These are phyloP conservation scores for Drosophila helvetica DNA, from an alignment of 2,888 invertebrate species.

Conservation along the genomic window DNA sequence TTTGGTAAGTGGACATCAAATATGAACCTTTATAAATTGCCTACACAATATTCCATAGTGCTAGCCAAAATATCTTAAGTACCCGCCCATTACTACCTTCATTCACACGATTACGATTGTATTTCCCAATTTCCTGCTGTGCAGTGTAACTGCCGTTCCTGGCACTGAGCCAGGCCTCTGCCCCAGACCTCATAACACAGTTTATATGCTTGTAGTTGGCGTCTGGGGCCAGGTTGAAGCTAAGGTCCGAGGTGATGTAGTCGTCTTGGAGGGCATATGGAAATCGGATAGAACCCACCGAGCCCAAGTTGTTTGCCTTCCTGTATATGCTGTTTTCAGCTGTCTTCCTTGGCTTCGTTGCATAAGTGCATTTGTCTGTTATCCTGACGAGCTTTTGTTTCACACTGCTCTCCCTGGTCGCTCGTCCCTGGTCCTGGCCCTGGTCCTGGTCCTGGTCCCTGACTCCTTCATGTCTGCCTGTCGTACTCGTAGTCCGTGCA, in stretches of 20 bases:
- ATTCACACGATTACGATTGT: no score
- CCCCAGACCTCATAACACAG: conserved; percentile 12
- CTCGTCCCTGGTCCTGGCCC: neutral
- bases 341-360: conserved; percentile 43
- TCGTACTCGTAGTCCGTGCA: conserved; percentile 20
- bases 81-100: no score
- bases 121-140: neutral
- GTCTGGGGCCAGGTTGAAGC: conserved; percentile 3
- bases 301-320: conserved; percentile 33
- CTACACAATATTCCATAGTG: no score
- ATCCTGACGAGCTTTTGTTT: conserved; percentile 57
- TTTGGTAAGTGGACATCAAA: no score
- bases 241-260: neutral
- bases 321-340: conserved; percentile 45
- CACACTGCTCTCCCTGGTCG: conserved; percentile 5
- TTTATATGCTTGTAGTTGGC: conserved; percentile 28
- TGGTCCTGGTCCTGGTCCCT: neutral
- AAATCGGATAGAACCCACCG: conserved; percentile 22
- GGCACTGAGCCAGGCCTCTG: conserved; percentile 19
- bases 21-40: no score
- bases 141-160: conserved; percentile 11
- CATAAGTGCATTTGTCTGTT: conserved; percentile 75
- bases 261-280: conserved; percentile 24
- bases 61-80: no score
- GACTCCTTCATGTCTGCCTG: neutral